Conservation (phyloP, 2,113 vertebrate species). For the Mormoops blainvillei region DNA sequence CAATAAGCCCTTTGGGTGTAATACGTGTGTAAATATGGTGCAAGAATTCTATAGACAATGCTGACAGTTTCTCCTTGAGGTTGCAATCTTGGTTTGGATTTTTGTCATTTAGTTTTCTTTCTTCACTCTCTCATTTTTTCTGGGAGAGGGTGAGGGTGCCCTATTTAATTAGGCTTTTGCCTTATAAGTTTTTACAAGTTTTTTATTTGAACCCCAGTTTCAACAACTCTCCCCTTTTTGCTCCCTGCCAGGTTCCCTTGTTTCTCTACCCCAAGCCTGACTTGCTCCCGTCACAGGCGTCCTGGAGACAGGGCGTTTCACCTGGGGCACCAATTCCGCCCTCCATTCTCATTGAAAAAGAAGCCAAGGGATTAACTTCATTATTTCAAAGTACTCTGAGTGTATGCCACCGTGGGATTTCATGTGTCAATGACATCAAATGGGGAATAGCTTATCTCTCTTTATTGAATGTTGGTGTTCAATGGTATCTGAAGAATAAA, state of each 20-base stretch:
- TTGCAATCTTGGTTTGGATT: conserved; percentile 31
- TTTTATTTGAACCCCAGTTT: conserved; percentile 6
- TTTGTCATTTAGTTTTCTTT: conserved; percentile 29
- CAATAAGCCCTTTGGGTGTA: conserved; percentile 25
- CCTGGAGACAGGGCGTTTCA: background rate
- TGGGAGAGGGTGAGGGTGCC: background rate
- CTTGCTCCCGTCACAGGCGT: background rate
- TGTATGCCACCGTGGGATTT: background rate
- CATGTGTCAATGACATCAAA: background rate
- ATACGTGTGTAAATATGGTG: conserved; percentile 38
- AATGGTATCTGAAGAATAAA: background rate
- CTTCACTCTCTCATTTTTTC: conserved; percentile 5
- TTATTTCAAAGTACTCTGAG: background rate
- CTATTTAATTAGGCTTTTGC: conserved; percentile 23
- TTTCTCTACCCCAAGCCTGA: background rate
- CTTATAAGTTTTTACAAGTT: background rate
- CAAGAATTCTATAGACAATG: conserved; percentile 15
- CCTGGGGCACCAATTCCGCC: background rate
- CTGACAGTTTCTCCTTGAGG: conserved; percentile 15
- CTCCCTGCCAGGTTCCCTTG: background rate
- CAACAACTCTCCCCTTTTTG: background rate
- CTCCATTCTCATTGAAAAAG: background rate
- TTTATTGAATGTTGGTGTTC: background rate
- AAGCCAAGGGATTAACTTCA: background rate
- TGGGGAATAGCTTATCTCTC: background rate